Evolutionary conservation across 2,797 vertebrate species (phyloP).

Genomic region (Champsocephalus esox): DNA sequence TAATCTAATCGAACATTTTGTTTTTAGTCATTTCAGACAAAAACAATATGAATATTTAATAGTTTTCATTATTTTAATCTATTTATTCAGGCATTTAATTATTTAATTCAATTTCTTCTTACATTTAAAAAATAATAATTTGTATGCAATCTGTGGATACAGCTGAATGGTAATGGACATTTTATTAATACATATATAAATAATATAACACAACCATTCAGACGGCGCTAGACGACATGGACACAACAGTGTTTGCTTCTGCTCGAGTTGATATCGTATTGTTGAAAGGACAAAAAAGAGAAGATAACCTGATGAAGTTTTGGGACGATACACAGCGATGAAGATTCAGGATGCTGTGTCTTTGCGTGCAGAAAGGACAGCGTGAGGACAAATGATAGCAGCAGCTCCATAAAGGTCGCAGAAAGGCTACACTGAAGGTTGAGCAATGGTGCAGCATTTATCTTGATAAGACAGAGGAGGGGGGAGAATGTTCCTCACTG

Average conservation of each 20-base stretch:
- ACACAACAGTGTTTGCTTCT: slow-evolving; percentile 26
- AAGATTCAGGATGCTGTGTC: slow-evolving; percentile 59
- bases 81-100: too few species aligned
- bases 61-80: too few species aligned
- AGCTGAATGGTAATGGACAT: too few species aligned
- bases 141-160: too few species aligned
- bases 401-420: slow-evolving; percentile 75
- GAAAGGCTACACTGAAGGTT: slow-evolving; percentile 79
- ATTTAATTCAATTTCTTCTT: too few species aligned
- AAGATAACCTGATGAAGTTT: slow-evolving; percentile 52
- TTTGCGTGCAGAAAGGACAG: slow-evolving; percentile 66
- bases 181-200: too few species aligned
- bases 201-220: too few species aligned
- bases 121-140: too few species aligned
- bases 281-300: slow-evolving; percentile 42
- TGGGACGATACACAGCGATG: slow-evolving; percentile 33
- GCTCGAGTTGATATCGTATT: slow-evolving; percentile 14
- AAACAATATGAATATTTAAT: too few species aligned
- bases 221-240: too few species aligned
- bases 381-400: slow-evolving; percentile 71
- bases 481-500: slow-evolving; percentile 38
- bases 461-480: slow-evolving; percentile 63
- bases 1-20: too few species aligned
- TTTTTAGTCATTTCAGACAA: too few species aligned
- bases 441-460: slow-evolving; percentile 78